A percentile compares a stretch with the other conserved stretches of the same genome.
phyloP scores from a whole-genome alignment of 2,113 vertebrate genomes.

The Eleginops maclovinus region DNA sequence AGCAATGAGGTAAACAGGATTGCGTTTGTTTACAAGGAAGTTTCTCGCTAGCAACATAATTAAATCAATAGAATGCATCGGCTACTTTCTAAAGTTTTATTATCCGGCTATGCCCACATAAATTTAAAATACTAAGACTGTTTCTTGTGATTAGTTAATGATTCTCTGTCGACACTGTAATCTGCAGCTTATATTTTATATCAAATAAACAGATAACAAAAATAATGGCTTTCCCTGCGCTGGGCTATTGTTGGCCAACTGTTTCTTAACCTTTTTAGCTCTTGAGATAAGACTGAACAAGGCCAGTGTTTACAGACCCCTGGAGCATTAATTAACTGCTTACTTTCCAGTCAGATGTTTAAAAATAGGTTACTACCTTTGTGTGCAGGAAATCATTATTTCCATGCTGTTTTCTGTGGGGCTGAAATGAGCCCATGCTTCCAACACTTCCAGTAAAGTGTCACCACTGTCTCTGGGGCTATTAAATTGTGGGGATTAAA shows the following conservation, averaged over 20 bases:
- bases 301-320: conserved; percentile 34
- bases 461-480: conserved; percentile 61
- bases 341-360: conserved; percentile 48
- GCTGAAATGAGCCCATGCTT: conserved; percentile 42
- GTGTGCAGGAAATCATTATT: conserved; percentile 55
- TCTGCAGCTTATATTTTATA: conserved; percentile 46
- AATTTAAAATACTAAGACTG: conserved; percentile 25
- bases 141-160: conserved; percentile 32
- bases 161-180: conserved; percentile 32
- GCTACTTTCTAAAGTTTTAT: conserved; percentile 34
- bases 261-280: conserved; percentile 11
- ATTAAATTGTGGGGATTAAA: conserved; percentile 67
- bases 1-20: conserved; percentile 11
- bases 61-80: conserved; percentile 22
- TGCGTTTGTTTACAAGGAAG: conserved; percentile 11
- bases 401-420: conserved; percentile 32
- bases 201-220: conserved; percentile 21
- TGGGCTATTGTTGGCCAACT: conserved; percentile 8
- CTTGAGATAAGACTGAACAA: conserved; percentile 25
- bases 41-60: conserved; percentile 10
- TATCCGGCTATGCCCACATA: conserved; percentile 35
- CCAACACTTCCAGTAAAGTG: conserved; percentile 51
- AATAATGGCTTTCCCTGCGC: conserved; percentile 30
- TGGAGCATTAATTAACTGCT: conserved; percentile 59
- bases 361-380: conserved; percentile 18